Evolutionary conservation across 2,888 invertebrate genomes (phyloP), one percentile per base, ranked within the genome.

Genomic region (Drosophila algonquin): DNA sequence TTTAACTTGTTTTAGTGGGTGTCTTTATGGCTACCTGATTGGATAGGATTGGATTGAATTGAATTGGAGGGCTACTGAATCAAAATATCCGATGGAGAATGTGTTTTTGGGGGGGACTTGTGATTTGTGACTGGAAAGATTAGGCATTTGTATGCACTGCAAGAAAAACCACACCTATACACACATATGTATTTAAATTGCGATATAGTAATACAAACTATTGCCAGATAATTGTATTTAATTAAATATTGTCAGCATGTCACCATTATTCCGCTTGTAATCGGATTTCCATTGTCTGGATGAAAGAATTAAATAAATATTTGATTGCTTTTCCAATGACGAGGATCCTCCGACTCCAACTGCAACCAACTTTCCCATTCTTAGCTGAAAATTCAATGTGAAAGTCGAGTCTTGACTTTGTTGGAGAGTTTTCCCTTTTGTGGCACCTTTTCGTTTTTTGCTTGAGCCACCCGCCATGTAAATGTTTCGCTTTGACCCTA

Each of bases 341-440:
- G 32, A 35, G 4, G 1, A 35, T 12, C 35, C 35, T 4, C 35
- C 35, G 1, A 35, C 35, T 12, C 4, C 35, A 4, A 24, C 5
- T 24, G 24, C 24, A 4, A 4, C 35, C 67, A 44, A 50, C 32
- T 16, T 50, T 67, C 50, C 56, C 35, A 44, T 67, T 55, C 65
- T 67, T 56, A 44, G 35, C 50, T 16, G 50, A 56, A 35, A 50
- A 32, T n/a, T 56, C 67, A 76, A 86, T 83, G 82, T 79, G 82
- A 87, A 83, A 83, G 82, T 77, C 73, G 32, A 18, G 21, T 18
- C 61, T 51, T 67, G 47, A 52, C 44, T 50, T 53, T 21, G 30
- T 59, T 30, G 61, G 44, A 57, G 52, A 48, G 62, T 48, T 63
- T 69, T 50, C 21, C 52, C 46, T 63, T 60, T 63, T 55, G 44